phyloP scores from a whole-genome alignment of 37 sponge, comb jelly and placozoan species.

The Spongilla lacustris region DNA sequence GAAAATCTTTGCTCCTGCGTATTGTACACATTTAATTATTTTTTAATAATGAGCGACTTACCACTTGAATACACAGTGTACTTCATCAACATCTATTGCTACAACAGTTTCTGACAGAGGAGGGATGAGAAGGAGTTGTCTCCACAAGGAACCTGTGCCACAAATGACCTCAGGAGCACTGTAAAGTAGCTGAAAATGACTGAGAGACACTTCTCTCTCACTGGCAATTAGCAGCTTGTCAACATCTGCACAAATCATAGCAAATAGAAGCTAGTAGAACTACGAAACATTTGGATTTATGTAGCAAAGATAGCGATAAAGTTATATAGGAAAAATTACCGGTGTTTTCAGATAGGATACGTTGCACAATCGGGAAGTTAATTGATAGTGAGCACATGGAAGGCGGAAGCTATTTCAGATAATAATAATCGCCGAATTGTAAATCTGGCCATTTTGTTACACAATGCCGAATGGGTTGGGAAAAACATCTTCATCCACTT shows the following conservation, averaged over 20 bases:
- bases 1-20: conserved; percentile 33
- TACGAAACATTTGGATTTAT: too few relatives aligned
- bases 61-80: conserved; percentile 33
- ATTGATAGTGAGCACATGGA: too few relatives aligned
- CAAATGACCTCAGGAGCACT: conserved; percentile 37
- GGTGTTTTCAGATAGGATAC: neutral
- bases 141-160: neutral
- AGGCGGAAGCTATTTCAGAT: too few relatives aligned
- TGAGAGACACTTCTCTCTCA: neutral
- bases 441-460: too few relatives aligned
- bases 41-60: neutral
- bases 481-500: too few relatives aligned
- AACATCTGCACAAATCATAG: conserved; percentile 1
- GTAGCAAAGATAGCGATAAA: too few relatives aligned
- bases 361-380: too few relatives aligned
- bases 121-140: conserved; percentile 4
- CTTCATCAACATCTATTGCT: conserved; percentile 29
- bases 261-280: too few relatives aligned
- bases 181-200: conserved; percentile 6
- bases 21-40: neutral
- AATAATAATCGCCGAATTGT: too few relatives aligned
- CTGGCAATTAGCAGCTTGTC: neutral
- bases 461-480: too few relatives aligned
- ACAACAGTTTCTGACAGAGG: conserved; percentile 8
- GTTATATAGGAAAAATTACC: too few relatives aligned